Evolutionary conservation across 53 echinoderm and acorn worm species (phyloP), one percentile per base, ranked within the genome.

Genomic region (Echinarachnius parma): DNA sequence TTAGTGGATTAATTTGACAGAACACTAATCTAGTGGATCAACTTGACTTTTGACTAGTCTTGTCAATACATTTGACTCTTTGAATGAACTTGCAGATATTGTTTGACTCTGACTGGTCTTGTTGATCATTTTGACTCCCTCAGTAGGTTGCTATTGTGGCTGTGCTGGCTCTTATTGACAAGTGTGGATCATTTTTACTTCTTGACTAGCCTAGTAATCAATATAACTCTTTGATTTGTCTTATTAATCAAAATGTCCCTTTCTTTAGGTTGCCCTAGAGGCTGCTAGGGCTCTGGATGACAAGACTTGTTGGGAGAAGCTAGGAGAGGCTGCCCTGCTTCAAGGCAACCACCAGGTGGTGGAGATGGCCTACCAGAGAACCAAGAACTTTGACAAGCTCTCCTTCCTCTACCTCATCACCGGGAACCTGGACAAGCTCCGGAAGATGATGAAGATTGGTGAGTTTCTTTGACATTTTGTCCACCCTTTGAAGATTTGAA

Each of bases 371-470:
- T 98, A 98, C 86, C 98, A 98, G 83, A 77, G 98, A 20, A 98
- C 98, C 78, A 98, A 98, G 88, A 98, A 98, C 86, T 98, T 98
- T 92, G 98, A 98, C 80, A 98, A 98, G 62, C 81, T 98, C 13
- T 72, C 98, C 37, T 98, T 98, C 88, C 88, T 98, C 60, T 98
- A 98, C 57, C 80, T 98, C 47, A 98, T 98, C 86, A 98, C 91
- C 23, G 98, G 98, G n/a, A 98, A 98, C 75, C 66, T 98, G 83
- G 98, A 98, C 59, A 98, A 98, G 34, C 87, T 98, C 15, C 79
- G 86, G 66, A 98, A 98, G 82, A 98, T 98, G 98, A 98, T 98
- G 98, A 98, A 98, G 63, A 98, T 98, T 50, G 91, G 98, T 98
- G 30, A 84, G 90, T 79, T 50, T 4, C 10, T 4, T 4, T 50